phyloP scores from a whole-genome alignment of 1,140 invertebrate genomes.

The Drosophila sturtevanti region DNA sequence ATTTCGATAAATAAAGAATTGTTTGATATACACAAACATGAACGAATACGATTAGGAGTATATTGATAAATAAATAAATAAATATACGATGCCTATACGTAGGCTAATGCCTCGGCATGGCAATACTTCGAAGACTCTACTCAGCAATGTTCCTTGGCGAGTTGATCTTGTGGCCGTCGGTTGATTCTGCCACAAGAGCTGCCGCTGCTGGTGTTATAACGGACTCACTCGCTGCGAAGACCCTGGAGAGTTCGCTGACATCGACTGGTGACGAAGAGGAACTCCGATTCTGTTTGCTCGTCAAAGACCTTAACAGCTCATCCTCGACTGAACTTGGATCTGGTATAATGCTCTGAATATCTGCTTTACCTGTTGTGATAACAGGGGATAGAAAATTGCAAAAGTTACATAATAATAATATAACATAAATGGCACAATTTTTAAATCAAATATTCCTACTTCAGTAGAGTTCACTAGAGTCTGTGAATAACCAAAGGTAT shows the following conservation, averaged over 20 bases:
- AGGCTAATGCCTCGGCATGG: neutral
- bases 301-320: neutral
- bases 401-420: neutral
- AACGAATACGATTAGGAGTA: conserved; percentile 13
- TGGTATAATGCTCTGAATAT: neutral
- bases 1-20: conserved; percentile 6
- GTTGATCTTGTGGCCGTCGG: neutral
- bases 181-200: neutral
- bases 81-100: conserved; percentile 1
- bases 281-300: neutral
- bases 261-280: neutral
- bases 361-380: neutral
- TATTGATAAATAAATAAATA: conserved; percentile 28
- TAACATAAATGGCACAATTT: neutral
- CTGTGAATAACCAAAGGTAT: no score
- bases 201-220: neutral
- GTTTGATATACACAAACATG: conserved; percentile 11
- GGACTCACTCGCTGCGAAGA: neutral
- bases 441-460: no score
- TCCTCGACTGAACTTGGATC: neutral
- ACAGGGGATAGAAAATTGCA: no score
- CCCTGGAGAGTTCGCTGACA: neutral
- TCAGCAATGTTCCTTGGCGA: neutral
- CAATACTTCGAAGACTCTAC: neutral
- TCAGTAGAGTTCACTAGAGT: no score